Evolutionary conservation across 2,113 vertebrate species (phyloP).

Genomic region (Pogonocichla stellata): DNA sequence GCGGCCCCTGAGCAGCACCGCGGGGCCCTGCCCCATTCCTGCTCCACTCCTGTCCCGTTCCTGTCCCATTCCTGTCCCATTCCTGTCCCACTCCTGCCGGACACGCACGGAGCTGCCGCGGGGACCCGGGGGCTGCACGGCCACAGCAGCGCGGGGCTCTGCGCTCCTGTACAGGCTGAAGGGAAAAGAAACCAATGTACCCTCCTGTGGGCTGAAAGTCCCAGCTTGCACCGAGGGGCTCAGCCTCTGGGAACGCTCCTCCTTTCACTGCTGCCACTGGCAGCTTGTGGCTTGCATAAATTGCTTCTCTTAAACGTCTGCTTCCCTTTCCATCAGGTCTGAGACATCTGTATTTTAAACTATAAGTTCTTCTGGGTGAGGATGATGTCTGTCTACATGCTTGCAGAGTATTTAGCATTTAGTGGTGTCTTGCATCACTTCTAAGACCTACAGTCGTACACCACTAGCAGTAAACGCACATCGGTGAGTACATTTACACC

Average conservation of each 20-base stretch:
- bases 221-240: neutral
- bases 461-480: neutral
- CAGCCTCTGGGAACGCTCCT: neutral
- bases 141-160: fast-evolving
- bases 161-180: fast-evolving
- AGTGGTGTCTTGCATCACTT: neutral
- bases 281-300: neutral
- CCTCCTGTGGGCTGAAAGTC: neutral
- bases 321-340: neutral
- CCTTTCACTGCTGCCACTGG: neutral
- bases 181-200: neutral
- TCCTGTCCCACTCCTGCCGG: neutral
- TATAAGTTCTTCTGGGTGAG: neutral
- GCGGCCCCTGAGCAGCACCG: neutral
- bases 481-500: neutral
- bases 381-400: neutral
- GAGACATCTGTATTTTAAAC: neutral
- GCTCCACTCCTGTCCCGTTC: too few relatives aligned
- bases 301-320: neutral
- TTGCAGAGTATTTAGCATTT: neutral
- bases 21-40: neutral
- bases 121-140: fast-evolving
- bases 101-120: neutral
- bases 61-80: too few relatives aligned
- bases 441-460: neutral